A percentile compares a stretch with the other conserved stretches of the same genome.
Conservation (phyloP, 2,113 vertebrate genomes). For the Cynocephalus volans region DNA sequence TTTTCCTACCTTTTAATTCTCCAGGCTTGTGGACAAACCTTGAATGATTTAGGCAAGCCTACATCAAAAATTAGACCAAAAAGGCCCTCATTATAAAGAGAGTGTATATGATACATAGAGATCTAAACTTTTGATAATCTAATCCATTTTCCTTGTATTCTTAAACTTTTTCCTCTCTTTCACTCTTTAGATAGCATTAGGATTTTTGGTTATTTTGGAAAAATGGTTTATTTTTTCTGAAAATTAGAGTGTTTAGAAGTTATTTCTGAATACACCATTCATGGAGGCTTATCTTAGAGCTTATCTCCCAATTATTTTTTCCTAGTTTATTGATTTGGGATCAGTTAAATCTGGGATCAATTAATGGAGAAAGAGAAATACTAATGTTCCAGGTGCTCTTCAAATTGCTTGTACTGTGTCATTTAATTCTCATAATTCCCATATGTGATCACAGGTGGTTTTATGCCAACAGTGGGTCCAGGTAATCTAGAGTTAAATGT, state of each 20-base stretch:
- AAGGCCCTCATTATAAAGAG: neutral
- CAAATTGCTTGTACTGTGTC: neutral
- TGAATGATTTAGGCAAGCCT: neutral
- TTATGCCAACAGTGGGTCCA: neutral
- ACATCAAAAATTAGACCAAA: neutral
- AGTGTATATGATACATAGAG: neutral
- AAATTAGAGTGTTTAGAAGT: constrained; percentile 29
- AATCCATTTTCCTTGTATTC: constrained; percentile 1
- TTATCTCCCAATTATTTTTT: neutral
- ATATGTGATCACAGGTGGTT: neutral
- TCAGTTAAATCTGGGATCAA: neutral
- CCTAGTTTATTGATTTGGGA: constrained; percentile 22
- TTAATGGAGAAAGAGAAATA: constrained; percentile 16
- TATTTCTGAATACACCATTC: constrained; percentile 18
- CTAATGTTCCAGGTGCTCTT: neutral
- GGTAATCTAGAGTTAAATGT: neutral
- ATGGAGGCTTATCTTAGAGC: neutral
- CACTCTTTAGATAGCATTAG: neutral
- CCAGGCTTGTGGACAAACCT: neutral
- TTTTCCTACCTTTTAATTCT: neutral
- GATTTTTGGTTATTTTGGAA: constrained; percentile 42
- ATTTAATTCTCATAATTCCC: neutral
- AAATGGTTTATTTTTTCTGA: constrained; percentile 42
- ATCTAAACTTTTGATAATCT: neutral
- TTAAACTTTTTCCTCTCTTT: neutral